Evolutionary conservation across 2,113 vertebrate genomes (phyloP), one percentile per base, ranked within the genome.

Genomic region (Psilopogon haemacephalus): DNA sequence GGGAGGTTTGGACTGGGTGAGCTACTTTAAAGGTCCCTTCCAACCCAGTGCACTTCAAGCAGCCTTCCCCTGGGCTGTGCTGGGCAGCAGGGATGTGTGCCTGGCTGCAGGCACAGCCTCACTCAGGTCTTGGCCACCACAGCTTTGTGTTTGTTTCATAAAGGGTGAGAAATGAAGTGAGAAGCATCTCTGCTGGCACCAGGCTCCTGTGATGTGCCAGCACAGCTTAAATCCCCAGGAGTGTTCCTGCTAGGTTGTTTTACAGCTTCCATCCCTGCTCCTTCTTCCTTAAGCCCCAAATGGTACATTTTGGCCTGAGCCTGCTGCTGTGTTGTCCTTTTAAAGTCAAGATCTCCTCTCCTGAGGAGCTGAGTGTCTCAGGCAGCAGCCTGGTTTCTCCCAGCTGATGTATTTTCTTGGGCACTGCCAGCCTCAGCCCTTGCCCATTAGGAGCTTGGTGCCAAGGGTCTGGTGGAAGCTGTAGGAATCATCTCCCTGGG

Each of bases 81-180:
- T 2, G 9, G 26, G 38, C 37, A 42, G 11, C 15, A 32, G 40
- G 44, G 33, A 4, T 2, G 52, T 37, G 40, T 2, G 4, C 8
- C 32, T 3, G 24, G 6, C 86, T 73, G 64, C 56, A 21, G 71
- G 82, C 56, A 73, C 13, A 11, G 59, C 50, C 68, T 15, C 54
- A 30, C 54, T 55, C 48, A 50, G 6, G 27, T 27, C 52, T 55
- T 15, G 27, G 5, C 11, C 48, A 26, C 26, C 48, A 50, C 48
- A 24, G 13, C 48, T 50, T 50, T 50, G 69, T 90, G 55, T 84
- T 91, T 89, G 60, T 84, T 88, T 84, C 54, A 2, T 5, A 37
- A 46, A 19, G 80, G 46, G 60, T 91, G 85, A 77, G 71, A 86
- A 93, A 90, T 79, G 6, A 76, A 48, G 80, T 88, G 92, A 54